Evolutionary conservation across 2,113 vertebrate genomes (phyloP).

Genomic region (Carassius carassius): DNA sequence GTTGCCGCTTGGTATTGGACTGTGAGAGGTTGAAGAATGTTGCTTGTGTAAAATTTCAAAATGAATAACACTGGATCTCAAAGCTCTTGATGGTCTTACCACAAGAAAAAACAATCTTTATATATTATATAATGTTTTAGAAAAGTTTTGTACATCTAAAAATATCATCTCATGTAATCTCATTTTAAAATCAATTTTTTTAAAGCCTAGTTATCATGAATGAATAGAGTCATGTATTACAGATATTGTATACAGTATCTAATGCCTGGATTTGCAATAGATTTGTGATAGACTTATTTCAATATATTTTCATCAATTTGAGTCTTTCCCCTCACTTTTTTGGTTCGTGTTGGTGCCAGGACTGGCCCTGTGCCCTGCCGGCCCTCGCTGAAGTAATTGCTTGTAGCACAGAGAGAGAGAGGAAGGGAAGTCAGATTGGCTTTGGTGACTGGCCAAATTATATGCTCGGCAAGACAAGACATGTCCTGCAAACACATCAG

Average conservation of each 20-base stretch:
- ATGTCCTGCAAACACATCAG: conserved; percentile 72
- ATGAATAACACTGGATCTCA: neutral
- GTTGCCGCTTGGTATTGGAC: no score
- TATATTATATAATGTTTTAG: no score
- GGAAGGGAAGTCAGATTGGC: neutral
- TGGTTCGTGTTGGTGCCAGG: conserved; percentile 54
- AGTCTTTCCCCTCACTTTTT: neutral
- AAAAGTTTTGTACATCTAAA: no score
- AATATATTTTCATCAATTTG: no score
- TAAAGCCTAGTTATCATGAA: no score
- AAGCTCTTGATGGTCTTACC: neutral
- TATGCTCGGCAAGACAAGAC: conserved; percentile 73
- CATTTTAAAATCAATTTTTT: no score
- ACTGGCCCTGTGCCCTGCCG: conserved; percentile 70
- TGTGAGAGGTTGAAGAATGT: no score
- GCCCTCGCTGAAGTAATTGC: conserved; percentile 74
- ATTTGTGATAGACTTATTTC: no score
- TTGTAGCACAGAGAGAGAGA: conserved; percentile 67
- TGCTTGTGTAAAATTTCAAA: neutral
- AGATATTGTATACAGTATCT: no score
- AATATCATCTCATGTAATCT: no score
- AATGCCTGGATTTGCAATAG: no score
- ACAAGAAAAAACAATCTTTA: neutral
- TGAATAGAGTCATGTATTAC: no score
- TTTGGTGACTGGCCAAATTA: conserved; percentile 65